phyloP scores from a whole-genome alignment of 2,113 vertebrate genomes.

The Tiliqua scincoides region DNA sequence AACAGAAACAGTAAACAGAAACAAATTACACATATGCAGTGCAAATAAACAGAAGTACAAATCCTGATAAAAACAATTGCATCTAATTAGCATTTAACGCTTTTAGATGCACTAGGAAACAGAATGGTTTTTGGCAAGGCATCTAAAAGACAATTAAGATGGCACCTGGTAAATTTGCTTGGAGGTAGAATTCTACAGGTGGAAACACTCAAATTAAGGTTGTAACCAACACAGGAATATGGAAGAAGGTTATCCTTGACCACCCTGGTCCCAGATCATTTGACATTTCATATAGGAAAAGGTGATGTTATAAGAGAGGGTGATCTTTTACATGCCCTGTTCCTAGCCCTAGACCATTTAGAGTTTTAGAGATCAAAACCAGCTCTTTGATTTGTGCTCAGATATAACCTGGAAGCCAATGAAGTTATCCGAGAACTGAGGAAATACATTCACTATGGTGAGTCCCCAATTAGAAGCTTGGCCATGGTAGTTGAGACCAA shows the following conservation, averaged over 20 bases:
- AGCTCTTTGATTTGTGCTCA: background rate
- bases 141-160: background rate
- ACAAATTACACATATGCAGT: background rate
- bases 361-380: background rate
- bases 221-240: too few species aligned
- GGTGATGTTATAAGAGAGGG: too few species aligned
- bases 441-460: too few species aligned
- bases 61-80: background rate
- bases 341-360: background rate
- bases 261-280: too few species aligned
- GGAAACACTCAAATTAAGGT: too few species aligned
- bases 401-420: background rate
- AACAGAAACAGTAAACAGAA: background rate
- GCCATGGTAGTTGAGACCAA: too few species aligned
- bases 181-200: background rate
- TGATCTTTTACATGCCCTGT: background rate
- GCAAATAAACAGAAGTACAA: background rate
- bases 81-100: background rate
- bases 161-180: background rate
- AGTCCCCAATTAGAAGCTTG: too few species aligned
- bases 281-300: too few species aligned
- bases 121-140: background rate
- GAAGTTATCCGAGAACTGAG: background rate
- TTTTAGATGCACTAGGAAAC: background rate
- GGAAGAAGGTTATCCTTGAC: too few species aligned